Evolutionary conservation across 2,797 vertebrate species (phyloP).

Genomic region (Protonibea diacanthus): DNA sequence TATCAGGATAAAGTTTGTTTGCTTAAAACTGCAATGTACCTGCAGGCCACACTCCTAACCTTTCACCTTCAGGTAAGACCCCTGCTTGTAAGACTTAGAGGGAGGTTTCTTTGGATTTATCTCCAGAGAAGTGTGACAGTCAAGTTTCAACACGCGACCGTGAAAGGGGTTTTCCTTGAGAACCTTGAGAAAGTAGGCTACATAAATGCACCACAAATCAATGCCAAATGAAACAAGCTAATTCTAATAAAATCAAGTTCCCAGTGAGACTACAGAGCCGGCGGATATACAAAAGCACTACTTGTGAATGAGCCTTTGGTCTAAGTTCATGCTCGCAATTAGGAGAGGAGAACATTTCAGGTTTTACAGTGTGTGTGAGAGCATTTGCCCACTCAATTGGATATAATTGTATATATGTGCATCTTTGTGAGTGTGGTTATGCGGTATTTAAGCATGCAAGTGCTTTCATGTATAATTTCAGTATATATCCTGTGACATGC

Average conservation of each 20-base stretch:
- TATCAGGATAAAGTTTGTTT: slow-evolving; percentile 32
- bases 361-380: slow-evolving; percentile 47
- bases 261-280: slow-evolving; percentile 33
- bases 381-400: slow-evolving; percentile 39
- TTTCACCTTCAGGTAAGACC: slow-evolving; percentile 68
- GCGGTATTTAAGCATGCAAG: slow-evolving; percentile 30
- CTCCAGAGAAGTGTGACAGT: slow-evolving; percentile 49
- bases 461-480: slow-evolving; percentile 63
- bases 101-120: slow-evolving; percentile 38
- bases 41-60: slow-evolving; percentile 67
- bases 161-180: slow-evolving; percentile 58
- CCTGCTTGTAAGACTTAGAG: slow-evolving; percentile 52
- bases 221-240: slow-evolving; percentile 67
- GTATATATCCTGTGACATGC: slow-evolving; percentile 30
- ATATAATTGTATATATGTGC: slow-evolving; percentile 57
- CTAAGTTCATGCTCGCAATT: slow-evolving; percentile 62
- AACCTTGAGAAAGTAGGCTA: slow-evolving; percentile 42
- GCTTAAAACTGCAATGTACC: slow-evolving; percentile 34
- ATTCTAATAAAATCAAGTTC: slow-evolving; percentile 63
- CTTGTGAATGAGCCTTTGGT: slow-evolving; percentile 63
- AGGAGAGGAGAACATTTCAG: slow-evolving; percentile 43
- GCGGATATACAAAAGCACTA: slow-evolving; percentile 49
- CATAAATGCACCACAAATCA: slow-evolving; percentile 41
- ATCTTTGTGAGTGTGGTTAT: slow-evolving; percentile 30
- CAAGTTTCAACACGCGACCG: slow-evolving; percentile 67